Base-by-base conservation (phyloP, 2,113 vertebrate genomes). In the Campylomormyrus numenius region DNA sequence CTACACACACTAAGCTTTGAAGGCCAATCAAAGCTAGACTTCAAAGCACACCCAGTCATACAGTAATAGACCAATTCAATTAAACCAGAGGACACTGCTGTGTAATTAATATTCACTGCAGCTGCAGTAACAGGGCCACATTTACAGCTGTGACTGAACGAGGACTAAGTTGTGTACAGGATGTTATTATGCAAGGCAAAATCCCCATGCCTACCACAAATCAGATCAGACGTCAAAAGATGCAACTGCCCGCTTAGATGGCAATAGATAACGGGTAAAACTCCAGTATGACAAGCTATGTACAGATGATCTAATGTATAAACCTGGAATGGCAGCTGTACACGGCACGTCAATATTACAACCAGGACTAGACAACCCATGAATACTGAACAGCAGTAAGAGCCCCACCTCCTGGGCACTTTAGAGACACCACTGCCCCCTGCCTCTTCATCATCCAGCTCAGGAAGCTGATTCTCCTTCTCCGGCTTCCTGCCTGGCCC, bases 381-480 rank as follows among this genome's bases (percentile, higher is more conserved):
- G n/a, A 66, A 66, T 66, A 66, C n/a, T 1, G n/a, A 27, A 10
- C n/a, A 66, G 24, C 0, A 1, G 7, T 1, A 50, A 45, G 3
- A 31, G 15, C 8, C 46, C 93, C 95, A 98, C 98, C 95, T 97
- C 89, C 94, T 96, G 90, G 92, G 94, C 83, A 91, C 84, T 91
- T 95, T 96, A 10, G 95, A 94, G 90, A 95, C 90, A 9, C 97
- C 95, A 66, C 97, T 98, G 92, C 96, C 95, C 7, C 97, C 97
- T 0, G 96, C 95, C 56, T 94, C 93, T 11, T 96, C 96, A 0
- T 92, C 94, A 24, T 96, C 95, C 0, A 94, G 93, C 27, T 17
- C 21, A 0, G 96, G 96, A 7, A 85, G 88, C 66, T 91, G 93
- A 91, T 97, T 98, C 90, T 98, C 97, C 89, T 96, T 97, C 92